Percentiles rank a stretch among this genome's conserved stretches.
These are phyloP conservation scores for Sarcophaga variegata DNA, from an alignment of 2,888 invertebrate species.

Conservation along the genomic window DNA sequence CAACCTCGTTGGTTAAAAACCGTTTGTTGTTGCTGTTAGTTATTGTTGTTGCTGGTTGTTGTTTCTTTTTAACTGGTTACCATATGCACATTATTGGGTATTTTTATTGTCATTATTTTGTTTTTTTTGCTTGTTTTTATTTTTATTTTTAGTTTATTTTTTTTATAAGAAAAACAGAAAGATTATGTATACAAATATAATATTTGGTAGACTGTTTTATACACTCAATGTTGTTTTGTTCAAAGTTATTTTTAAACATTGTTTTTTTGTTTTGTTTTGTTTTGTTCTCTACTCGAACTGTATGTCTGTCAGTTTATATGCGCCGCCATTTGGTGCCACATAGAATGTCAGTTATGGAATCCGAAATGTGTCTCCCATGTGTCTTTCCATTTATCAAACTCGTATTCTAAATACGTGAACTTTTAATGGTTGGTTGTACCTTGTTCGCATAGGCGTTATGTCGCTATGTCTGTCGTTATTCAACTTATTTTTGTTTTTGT, in stretches of 20 bases:
- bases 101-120: conserved; percentile 31
- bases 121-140: conserved; percentile 18
- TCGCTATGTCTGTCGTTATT: conserved; percentile 11
- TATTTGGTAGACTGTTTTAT: neutral
- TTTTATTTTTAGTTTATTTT: neutral
- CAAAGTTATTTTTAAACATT: neutral
- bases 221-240: neutral
- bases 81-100: conserved; percentile 38
- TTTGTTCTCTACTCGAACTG: conserved; percentile 4
- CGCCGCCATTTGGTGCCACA: neutral
- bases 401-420: conserved; percentile 48
- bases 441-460: neutral
- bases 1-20: conserved; percentile 49
- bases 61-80: conserved; percentile 51
- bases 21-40: conserved; percentile 34
- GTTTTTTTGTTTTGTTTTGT: neutral
- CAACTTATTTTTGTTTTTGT: neutral
- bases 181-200: neutral
- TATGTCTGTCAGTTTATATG: conserved; percentile 10
- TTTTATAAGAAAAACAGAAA: neutral
- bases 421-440: conserved; percentile 1
- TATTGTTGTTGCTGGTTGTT: conserved; percentile 25
- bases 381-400: conserved; percentile 12
- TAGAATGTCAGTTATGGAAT: conserved; percentile 65
- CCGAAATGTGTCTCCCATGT: conserved; percentile 43